phyloP scores from a whole-genome alignment of 2,888 invertebrate species.

The Choristoneura rosaceana region DNA sequence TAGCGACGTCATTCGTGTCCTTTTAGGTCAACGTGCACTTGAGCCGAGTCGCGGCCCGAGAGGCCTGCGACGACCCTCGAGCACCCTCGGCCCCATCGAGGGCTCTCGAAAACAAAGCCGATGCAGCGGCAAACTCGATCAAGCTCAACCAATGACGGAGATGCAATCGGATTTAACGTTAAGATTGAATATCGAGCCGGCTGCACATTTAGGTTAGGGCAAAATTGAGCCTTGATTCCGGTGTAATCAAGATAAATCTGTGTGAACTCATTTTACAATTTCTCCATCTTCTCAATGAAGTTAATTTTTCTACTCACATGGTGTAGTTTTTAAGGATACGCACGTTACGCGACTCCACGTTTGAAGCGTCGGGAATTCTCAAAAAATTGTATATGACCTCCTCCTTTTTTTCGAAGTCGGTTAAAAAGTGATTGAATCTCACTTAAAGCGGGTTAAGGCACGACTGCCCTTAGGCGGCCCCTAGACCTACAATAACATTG shows the following conservation, averaged over 20 bases:
- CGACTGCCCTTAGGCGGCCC: too few species aligned
- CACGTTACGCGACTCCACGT: too few species aligned
- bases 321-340: too few species aligned
- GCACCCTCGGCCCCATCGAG: constrained; percentile 42
- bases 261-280: not conserved
- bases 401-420: too few species aligned
- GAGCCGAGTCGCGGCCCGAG: constrained; percentile 51
- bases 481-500: too few species aligned
- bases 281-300: too few species aligned
- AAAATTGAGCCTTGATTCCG: not conserved
- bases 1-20: constrained; percentile 59
- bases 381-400: too few species aligned
- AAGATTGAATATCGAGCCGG: constrained; percentile 32
- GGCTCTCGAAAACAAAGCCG: constrained; percentile 54
- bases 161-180: constrained; percentile 43
- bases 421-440: too few species aligned
- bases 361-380: too few species aligned
- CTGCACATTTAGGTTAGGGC: constrained; percentile 3
- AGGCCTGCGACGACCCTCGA: constrained; percentile 40
- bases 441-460: too few species aligned
- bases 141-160: constrained; percentile 23
- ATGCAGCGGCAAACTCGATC: constrained; percentile 49
- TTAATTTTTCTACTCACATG: too few species aligned
- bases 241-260: not conserved
- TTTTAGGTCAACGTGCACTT: constrained; percentile 65